Base-by-base conservation (phyloP, 2,888 invertebrate genomes). In the Punctoribates punctum region DNA sequence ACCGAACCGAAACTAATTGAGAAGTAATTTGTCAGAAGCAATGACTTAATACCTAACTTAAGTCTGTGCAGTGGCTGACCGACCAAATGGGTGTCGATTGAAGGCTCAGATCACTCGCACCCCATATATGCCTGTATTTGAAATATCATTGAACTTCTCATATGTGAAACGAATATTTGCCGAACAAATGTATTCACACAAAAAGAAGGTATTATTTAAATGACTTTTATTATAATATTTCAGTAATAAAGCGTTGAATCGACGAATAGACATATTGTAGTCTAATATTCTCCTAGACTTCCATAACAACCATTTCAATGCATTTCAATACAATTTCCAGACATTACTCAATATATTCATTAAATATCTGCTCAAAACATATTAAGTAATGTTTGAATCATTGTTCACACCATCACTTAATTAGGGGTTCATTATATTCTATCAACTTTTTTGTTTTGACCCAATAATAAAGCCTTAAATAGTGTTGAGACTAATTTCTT, bases 11-110 rank as follows among this genome's bases (percentile, higher is more conserved):
- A 67, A 67, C 67, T 67, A 67, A 67, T 67, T 67, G 67, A 67
- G 67, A 67, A 67, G 67, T 67, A 67, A 67, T 67, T 67, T 67
- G 67, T 67, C 67, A 67, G 29, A 67, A 67, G 38, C 38, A n/a
- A 67, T 67, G 38, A 67, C 67, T 67, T 67, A 67, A 67, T 67
- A 67, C 38, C 57, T 8, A 25, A 62, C 6, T 13, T 67, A 38
- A 38, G 67, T 38, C 42, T 20, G 1, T 20, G 67, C 38, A n/a
- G 3, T 38, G 20, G 38, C n/a, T n/a, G 15, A 38, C 11, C 17
- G 38, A 42, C 27, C 62, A 27, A 57, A 27, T 27, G 62, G 62
- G 62, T 62, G 23, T 23, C 5, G 34, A 29, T 29, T 65, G 67
- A 67, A 9, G 42, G 67, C 38, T 38, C 1, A 17, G 11, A 11